Evolutionary conservation across 2,113 vertebrate genomes (phyloP).

Genomic region (Bathybates hornii): DNA sequence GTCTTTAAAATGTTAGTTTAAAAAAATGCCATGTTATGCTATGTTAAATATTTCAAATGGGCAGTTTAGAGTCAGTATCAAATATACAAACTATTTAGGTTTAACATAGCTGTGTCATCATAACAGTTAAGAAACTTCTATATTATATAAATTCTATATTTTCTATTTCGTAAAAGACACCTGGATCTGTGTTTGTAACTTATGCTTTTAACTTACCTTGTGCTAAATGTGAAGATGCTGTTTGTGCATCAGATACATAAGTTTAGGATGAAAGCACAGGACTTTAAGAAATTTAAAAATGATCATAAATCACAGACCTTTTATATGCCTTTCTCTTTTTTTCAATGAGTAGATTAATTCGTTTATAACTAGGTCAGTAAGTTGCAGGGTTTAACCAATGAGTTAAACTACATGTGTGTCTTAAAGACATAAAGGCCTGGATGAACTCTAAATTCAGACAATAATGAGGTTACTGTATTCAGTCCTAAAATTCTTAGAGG

Average conservation of each 20-base stretch:
- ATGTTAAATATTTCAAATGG: neutral
- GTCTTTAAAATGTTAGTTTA: neutral
- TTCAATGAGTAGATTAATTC: neutral
- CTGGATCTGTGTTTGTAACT: neutral
- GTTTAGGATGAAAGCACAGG: neutral
- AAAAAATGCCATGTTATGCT: neutral
- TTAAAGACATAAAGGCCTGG: too few relatives aligned
- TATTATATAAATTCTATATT: neutral
- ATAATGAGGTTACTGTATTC: neutral
- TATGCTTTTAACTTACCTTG: neutral
- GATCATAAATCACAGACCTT: neutral
- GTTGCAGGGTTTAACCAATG: neutral
- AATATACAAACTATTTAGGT: neutral
- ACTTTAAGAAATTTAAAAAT: too few relatives aligned
- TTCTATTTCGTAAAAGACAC: neutral
- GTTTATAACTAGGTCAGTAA: neutral
- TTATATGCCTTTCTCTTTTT: neutral
- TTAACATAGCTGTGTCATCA: neutral
- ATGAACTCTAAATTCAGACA: neutral
- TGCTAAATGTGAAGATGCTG: neutral
- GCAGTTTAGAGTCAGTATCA: neutral
- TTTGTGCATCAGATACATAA: neutral
- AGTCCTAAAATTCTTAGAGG: neutral
- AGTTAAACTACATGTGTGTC: too few relatives aligned
- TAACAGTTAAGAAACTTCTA: neutral